Evolutionary conservation across 2,113 vertebrate species (phyloP).

Genomic region (Malurus elegans): DNA sequence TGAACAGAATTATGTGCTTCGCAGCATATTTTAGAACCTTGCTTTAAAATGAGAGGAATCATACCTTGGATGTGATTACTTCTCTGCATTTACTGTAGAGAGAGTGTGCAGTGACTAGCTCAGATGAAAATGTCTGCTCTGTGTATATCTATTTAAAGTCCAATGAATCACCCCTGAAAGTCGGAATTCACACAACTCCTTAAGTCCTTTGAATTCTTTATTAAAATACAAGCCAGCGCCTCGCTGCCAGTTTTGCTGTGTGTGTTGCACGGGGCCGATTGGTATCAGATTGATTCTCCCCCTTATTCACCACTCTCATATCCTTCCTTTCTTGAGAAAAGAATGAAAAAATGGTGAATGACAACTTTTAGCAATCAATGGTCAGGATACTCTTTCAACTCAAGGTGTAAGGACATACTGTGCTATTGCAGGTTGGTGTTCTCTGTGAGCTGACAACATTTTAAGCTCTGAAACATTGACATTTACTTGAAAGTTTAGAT

Average conservation of each 20-base stretch:
- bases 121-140: not conserved
- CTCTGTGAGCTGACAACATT: not conserved
- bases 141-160: not conserved
- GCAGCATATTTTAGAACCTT: not conserved
- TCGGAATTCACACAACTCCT: not conserved
- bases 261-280: not conserved
- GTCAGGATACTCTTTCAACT: not conserved
- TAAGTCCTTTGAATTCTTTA: not conserved
- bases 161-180: not conserved
- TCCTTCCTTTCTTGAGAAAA: not conserved
- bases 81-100: not conserved
- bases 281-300: not conserved
- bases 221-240: not conserved
- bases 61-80: not conserved
- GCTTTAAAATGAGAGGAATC: not conserved
- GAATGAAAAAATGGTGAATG: not conserved
- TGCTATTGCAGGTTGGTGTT: not conserved
- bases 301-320: not conserved
- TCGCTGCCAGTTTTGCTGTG: not conserved
- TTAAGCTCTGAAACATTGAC: accelerated
- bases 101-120: not conserved
- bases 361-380: not conserved
- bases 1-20: not conserved
- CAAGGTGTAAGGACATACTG: not conserved
- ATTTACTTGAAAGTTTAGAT: not conserved